These are phyloP conservation scores for Neosilurus mollespiculum DNA, from an alignment of 2,797 vertebrate genomes.

Conservation along the genomic window DNA sequence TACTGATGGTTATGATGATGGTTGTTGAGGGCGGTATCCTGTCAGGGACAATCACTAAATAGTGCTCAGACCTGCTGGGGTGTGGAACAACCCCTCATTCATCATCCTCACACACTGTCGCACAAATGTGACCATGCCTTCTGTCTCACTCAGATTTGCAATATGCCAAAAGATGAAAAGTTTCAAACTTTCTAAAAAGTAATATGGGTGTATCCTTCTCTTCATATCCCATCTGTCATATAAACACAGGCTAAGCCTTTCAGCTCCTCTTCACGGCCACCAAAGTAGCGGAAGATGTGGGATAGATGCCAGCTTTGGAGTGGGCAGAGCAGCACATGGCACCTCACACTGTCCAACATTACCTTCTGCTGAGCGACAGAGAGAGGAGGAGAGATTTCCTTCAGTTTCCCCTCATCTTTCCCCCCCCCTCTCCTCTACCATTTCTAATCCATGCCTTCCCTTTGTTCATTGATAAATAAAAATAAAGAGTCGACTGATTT, in stretches of 20 bases:
- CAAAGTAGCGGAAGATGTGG: constrained; percentile 39
- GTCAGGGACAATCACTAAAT: constrained; percentile 58
- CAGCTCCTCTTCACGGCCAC: constrained; percentile 46
- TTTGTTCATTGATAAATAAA: constrained; percentile 5
- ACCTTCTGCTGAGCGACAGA: constrained; percentile 56
- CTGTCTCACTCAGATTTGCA: constrained; percentile 33
- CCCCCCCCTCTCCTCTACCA: background rate
- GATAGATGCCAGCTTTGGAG: constrained; percentile 51
- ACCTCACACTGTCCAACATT: constrained; percentile 52
- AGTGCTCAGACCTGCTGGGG: constrained; percentile 52
- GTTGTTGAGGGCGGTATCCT: constrained; percentile 43
- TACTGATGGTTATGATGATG: constrained; percentile 30
- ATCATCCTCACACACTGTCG: constrained; percentile 55
- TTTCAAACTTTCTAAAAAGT: constrained; percentile 28
- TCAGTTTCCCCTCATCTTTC: constrained; percentile 5
- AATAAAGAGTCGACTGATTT: background rate
- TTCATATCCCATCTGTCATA: background rate
- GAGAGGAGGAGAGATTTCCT: constrained; percentile 26
- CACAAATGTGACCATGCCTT: constrained; percentile 39
- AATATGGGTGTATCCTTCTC: constrained; percentile 20
- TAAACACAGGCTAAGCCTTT: constrained; percentile 37
- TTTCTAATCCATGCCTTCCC: constrained; percentile 5
- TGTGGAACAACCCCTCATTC: constrained; percentile 53
- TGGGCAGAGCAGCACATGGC: constrained; percentile 53
- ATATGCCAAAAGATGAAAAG: constrained; percentile 30